Evolutionary conservation across 2,888 invertebrate genomes (phyloP), one percentile per base, ranked within the genome.

Genomic region (Lasioglossum malachurum): DNA sequence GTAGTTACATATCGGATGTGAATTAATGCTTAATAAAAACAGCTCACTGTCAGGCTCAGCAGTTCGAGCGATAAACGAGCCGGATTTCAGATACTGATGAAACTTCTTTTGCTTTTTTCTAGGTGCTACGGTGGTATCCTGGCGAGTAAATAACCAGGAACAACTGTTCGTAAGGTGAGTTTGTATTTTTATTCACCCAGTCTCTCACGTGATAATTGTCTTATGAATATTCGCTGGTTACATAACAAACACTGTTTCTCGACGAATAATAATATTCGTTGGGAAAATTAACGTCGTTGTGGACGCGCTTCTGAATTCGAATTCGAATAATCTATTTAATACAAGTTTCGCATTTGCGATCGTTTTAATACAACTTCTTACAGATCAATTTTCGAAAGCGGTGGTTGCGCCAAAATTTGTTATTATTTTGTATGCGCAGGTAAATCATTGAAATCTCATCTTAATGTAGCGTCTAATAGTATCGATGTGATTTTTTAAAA

Each of bases 41-140:
- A 35, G n/a, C 75, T 78, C 14, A 23, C 35, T 75, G 41, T 57
- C 35, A 75, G 23, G 64, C 8, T 41, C 60, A 8, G 14, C 46
- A 38, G 72, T 31, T 14, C 4, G 5, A 16, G 35, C 44, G 38
- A 57, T 4, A 38, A 35, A 35, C n/a, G 41, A n/a, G 76, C 38
- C 16, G 46, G 53, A n/a, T 71, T n/a, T 71, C 12, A 82, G 60
- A 77, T 90, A 87, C 81, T 91, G 60, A 90, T 87, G 75, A 76
- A 84, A 89, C 89, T 93, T 41, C 41, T 71, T 93, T 90, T 87
- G 67, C 93, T 93, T 93, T 38, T 44, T 96, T 97, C 86, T 96
- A 99, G 99, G 99, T 95, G 99, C 99, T 90, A 99, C 99, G 82
- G 98, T 99, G 90, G 98, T 99, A 91, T 99, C 99, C 95, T 99